Conservation (phyloP, 1,140 invertebrate genomes). For the Zaprionus gabonicus region DNA sequence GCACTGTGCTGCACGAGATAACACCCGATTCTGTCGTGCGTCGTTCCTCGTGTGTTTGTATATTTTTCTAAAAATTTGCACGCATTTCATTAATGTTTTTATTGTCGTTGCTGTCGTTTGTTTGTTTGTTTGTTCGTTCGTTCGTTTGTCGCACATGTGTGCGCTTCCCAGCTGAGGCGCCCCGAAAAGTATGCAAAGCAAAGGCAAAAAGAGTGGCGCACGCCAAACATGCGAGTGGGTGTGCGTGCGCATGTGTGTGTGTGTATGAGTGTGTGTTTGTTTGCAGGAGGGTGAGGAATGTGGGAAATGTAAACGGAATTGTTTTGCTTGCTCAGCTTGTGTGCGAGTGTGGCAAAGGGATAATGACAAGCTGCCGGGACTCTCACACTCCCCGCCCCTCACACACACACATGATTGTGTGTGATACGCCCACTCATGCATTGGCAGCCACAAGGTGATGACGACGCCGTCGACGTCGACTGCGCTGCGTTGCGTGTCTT, state of each 20-base stretch:
- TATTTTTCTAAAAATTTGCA: slow-evolving; percentile 83
- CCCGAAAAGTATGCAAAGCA: slow-evolving; percentile 73
- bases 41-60: slow-evolving; percentile 63
- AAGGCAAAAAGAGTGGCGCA: slow-evolving; percentile 64
- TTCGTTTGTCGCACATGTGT: slow-evolving; percentile 75
- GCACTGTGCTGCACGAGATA: slow-evolving; percentile 67
- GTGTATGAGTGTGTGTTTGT: slow-evolving; percentile 15
- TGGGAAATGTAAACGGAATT: slow-evolving; percentile 82
- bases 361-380: slow-evolving; percentile 68
- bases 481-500: slow-evolving; percentile 74
- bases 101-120: slow-evolving; percentile 55
- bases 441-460: slow-evolving; percentile 61
- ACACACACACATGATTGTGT: neutral
- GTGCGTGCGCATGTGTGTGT: slow-evolving; percentile 23
- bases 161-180: slow-evolving; percentile 67
- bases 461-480: slow-evolving; percentile 36
- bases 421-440: slow-evolving; percentile 32
- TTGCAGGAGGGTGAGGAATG: slow-evolving; percentile 47
- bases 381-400: slow-evolving; percentile 29
- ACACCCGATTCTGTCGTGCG: slow-evolving; percentile 37
- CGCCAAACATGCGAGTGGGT: slow-evolving; percentile 42
- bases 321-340: slow-evolving; percentile 71
- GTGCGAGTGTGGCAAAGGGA: slow-evolving; percentile 70
- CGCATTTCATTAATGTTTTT: slow-evolving; percentile 70
- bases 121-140: slow-evolving; percentile 60